phyloP scores from a whole-genome alignment of 2,797 vertebrate genomes.

The Alectoris magna region DNA sequence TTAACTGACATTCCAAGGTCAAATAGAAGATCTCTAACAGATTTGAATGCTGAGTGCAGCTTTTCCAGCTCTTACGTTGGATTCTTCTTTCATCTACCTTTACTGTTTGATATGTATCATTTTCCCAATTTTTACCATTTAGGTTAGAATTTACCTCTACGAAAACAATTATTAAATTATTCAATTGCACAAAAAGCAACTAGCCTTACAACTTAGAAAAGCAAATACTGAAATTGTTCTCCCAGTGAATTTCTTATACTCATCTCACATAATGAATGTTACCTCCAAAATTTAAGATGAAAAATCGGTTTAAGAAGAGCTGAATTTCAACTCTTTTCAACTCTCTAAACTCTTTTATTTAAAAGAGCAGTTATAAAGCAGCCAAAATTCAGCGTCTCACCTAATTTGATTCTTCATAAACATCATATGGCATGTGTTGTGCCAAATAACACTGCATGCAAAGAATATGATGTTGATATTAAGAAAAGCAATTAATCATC shows the following conservation, averaged over 20 bases:
- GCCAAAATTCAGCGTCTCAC: neutral
- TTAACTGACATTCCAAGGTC: neutral
- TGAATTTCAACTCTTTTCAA: neutral
- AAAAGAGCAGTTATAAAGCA: neutral
- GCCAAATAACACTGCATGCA: slow-evolving; percentile 22
- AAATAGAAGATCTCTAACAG: neutral
- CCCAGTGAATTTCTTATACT: neutral
- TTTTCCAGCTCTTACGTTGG: neutral
- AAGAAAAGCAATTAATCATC: slow-evolving; percentile 65
- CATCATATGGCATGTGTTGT: slow-evolving; percentile 4
- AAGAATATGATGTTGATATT: slow-evolving; percentile 27
- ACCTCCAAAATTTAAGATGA: neutral
- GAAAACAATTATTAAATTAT: neutral
- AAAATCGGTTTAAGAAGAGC: neutral
- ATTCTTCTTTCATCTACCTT: neutral
- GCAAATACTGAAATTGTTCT: neutral
- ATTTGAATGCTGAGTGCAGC: neutral
- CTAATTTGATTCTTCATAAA: slow-evolving; percentile 48
- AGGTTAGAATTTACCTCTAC: neutral
- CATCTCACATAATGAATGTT: neutral
- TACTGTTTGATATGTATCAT: neutral
- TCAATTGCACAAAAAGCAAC: neutral
- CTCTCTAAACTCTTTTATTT: neutral
- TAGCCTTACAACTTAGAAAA: neutral
- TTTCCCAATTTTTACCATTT: neutral